These are phyloP conservation scores for Loxodonta africana DNA, from an alignment of 2,113 vertebrate species.

Conservation along the genomic window DNA sequence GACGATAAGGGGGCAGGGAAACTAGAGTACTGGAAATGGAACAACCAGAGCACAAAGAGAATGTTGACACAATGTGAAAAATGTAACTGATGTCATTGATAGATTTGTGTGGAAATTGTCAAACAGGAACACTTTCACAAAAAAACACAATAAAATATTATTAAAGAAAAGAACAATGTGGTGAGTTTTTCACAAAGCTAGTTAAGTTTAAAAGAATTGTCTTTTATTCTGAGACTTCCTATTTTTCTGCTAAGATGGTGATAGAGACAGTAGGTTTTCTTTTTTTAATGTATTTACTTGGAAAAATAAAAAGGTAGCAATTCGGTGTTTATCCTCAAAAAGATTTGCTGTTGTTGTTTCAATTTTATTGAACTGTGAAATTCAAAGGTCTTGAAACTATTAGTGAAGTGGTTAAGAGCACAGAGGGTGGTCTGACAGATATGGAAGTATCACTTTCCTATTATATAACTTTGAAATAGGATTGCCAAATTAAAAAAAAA, in stretches of 20 bases:
- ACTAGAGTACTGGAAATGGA: not conserved
- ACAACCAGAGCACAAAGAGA: not conserved
- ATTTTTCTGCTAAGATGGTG: slow-evolving; percentile 48
- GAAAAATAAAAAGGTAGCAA: slow-evolving; percentile 43
- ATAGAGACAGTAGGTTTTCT: not conserved
- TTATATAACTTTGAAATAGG: slow-evolving; percentile 30
- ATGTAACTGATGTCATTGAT: not conserved
- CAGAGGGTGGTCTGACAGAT: not conserved
- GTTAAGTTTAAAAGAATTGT: not conserved
- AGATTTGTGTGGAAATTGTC: not conserved
- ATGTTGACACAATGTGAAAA: not conserved
- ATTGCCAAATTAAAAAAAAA: slow-evolving; percentile 7
- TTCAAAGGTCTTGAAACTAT: slow-evolving; percentile 44
- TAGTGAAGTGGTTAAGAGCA: not conserved
- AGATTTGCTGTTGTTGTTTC: slow-evolving; percentile 6
- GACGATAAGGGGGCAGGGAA: not conserved
- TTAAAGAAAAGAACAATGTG: not conserved
- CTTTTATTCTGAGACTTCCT: slow-evolving; percentile 38
- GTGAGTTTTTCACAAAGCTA: slow-evolving; percentile 6
- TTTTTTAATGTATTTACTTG: slow-evolving; percentile 16
- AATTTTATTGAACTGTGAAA: slow-evolving; percentile 65
- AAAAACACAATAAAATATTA: not conserved
- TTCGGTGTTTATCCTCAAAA: not conserved
- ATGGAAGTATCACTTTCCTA: not conserved
- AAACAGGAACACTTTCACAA: not conserved